Evolutionary conservation across 1,140 invertebrate genomes (phyloP), one percentile per base, ranked within the genome.

Genomic region (Temnothorax nylanderi): DNA sequence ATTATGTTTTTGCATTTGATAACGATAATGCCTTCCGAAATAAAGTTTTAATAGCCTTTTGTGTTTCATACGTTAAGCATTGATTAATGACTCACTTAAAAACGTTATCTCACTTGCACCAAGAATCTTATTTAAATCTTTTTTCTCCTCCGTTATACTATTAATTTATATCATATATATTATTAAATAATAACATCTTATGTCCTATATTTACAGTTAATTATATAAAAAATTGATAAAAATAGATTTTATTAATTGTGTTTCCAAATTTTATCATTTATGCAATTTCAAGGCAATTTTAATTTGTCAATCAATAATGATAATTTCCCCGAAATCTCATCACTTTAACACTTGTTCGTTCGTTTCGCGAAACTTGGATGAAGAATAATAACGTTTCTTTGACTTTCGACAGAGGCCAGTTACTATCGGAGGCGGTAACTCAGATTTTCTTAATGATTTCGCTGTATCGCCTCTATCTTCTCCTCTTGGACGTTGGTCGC

Each of bases 401-500:
- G 1, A 32, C 37, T 44, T 80, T 86, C 69, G 87, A 86, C 65
- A 95, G 95, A 77, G 88, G 94, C 56, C 94, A 95, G 89, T 87
- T 95, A 76, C 85, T 95, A 78, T 93, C 94, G 16, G 95, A 95
- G 72, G 92, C 92, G 26, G 49, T 95, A 60, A 95, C 92, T 77
- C 94, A 95, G 92, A 92, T 95, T 56, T 93, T 90, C 16, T 76
- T 95, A 54, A 94, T 93, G 90, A 94, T 94, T 89, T 89, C 92
- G 1, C 87, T 95, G n/a, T 95, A 95, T 89, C 94, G 95, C 37
- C 91, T 95, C 37, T 95, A 93, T 92, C 92, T 93, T 13, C 84
- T 95, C 37, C 77, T 95, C 85, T 86, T 94, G 86, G 94, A 95
- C 85, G 74, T 95, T 41, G 94, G 94, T 37, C 85, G 88, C 11